Evolutionary conservation across 2,113 vertebrate species (phyloP).

Genomic region (Hyla sarda): DNA sequence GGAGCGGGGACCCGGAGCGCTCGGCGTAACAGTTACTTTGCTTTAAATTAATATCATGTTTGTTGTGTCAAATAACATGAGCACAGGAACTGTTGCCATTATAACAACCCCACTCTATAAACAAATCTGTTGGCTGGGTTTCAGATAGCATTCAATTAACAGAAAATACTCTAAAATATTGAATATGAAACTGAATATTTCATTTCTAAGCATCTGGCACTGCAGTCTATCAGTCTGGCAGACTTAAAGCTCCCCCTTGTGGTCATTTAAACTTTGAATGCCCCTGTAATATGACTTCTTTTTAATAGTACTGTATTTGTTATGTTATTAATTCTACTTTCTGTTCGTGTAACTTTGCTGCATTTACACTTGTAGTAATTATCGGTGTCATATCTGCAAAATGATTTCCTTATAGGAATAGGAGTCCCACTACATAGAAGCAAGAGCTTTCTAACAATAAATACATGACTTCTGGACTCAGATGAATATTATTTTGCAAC

Average conservation of each 20-base stretch:
- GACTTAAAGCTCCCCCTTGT: constrained; percentile 61
- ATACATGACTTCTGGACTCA: too few species aligned
- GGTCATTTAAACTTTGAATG: constrained; percentile 24
- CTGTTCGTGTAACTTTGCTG: neutral
- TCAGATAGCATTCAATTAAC: constrained; percentile 72
- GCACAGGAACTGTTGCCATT: constrained; percentile 63
- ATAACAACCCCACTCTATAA: constrained; percentile 58
- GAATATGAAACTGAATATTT: constrained; percentile 71
- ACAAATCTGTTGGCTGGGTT: constrained; percentile 63
- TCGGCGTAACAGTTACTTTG: too few species aligned
- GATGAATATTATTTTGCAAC: too few species aligned
- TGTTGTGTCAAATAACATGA: too few species aligned
- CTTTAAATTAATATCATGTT: constrained; percentile 59
- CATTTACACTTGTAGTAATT: neutral
- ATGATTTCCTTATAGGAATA: too few species aligned
- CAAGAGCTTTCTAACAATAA: too few species aligned
- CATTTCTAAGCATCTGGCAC: constrained; percentile 55
- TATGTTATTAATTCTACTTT: neutral
- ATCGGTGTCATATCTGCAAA: too few species aligned
- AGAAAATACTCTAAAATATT: constrained; percentile 71
- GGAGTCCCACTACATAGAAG: too few species aligned
- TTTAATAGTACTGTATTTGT: neutral
- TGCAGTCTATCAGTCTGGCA: constrained; percentile 51
- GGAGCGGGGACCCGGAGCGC: too few species aligned
- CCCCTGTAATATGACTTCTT: neutral